Evolutionary conservation across 2,888 invertebrate genomes (phyloP), one percentile per base, ranked within the genome.

Genomic region (Hofmannophila pseudospretella): DNA sequence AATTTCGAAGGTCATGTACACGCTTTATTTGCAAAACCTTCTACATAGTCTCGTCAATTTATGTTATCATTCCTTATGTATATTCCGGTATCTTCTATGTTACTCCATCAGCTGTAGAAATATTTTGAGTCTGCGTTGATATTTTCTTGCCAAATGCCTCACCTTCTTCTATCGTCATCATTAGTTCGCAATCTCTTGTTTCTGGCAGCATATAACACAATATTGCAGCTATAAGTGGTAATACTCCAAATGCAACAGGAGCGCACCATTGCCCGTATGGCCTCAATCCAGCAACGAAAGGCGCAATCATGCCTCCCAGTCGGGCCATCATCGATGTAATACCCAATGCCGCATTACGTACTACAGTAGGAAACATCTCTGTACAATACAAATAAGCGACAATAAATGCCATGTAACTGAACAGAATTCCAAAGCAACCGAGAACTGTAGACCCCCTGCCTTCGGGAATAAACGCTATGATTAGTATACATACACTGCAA

Each of bases 311-410:
- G 0, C 95, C 94, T 4, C 96, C 96, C 19, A 95, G 62, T 46
- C 96, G 89, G 0, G 96, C 96, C 63, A 92, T 90, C 91, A 95
- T 93, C 0, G 96, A 96, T 25, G 93, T 92, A 8, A 93, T 88
- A 3, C 96, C 96, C 49, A 96, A 89, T 0, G 95, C 96, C 34
- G 93, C 91, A 60, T 95, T 96, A 5, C 96, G 88, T 1, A 96
- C 92, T 5, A 95, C 92, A 0, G 96, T 97, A 0, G 96, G 96
- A 64, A 95, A 96, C 47, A 96, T 80, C 77, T 97, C 96, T 0
- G 94, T 93, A 7, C 93, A 92, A 72, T 93, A 96, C 19, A 96
- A 88, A 66, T 96, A 96, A 5, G 92, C 90, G 2, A 94, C 92
- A 2, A 95, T 91, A 62, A 96, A 96, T 3, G 92, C 90, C 13